Evolutionary conservation across 2,113 vertebrate species (phyloP).

Genomic region (Ctenomys sociabilis): DNA sequence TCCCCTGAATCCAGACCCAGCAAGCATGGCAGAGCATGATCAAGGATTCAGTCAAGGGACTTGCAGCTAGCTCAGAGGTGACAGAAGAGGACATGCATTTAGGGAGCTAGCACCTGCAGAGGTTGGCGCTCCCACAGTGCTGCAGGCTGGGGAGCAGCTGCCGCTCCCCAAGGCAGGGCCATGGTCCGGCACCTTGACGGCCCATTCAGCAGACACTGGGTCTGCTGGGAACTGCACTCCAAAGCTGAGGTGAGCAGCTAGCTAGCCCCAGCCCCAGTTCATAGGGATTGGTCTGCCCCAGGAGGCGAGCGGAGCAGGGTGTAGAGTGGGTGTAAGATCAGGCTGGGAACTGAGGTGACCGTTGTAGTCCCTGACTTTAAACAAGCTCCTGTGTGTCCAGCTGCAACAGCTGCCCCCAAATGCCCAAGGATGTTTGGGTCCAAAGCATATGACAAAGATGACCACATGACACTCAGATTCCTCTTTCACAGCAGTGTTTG

Average conservation of each 20-base stretch:
- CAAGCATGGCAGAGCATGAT: neutral
- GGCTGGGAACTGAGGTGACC: neutral
- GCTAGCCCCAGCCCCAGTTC: neutral
- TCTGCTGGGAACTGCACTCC: neutral
- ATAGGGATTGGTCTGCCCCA: no score
- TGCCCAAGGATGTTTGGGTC: neutral
- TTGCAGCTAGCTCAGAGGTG: neutral
- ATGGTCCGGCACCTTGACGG: neutral
- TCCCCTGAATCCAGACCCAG: neutral
- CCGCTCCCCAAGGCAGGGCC: neutral
- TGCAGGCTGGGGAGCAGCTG: neutral
- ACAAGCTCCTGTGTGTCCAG: neutral
- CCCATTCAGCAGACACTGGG: neutral
- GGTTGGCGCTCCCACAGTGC: neutral
- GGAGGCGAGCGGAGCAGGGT: neutral
- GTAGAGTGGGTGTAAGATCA: neutral
- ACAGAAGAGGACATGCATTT: neutral
- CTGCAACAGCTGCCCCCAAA: neutral
- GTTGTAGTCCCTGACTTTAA: neutral
- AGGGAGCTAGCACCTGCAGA: neutral
- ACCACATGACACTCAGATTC: neutral
- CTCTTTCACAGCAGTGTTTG: neutral
- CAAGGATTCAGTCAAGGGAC: neutral
- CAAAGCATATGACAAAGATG: conserved; percentile 4
- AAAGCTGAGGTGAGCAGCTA: neutral